Base-by-base conservation (phyloP, 1,140 invertebrate species). In the Nasonia vitripennis region DNA sequence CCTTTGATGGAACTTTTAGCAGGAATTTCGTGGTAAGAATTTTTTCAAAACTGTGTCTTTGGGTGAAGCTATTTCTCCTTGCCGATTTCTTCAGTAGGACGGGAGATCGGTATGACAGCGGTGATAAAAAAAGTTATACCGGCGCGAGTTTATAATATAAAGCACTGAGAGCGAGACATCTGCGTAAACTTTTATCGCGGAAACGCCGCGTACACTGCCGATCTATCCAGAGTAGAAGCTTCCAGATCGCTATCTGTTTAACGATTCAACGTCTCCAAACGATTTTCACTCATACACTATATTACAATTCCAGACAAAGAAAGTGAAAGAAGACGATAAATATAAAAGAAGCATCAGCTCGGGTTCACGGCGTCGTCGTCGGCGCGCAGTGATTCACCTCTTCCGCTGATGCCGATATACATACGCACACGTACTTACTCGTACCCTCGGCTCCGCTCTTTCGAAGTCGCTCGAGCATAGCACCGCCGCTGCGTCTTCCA, bases 1-100 rank as follows among this genome's bases (percentile, higher is more conserved):
- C 23, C 23, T 62, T 78, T 78, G 48, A 78, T 78, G 77, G 77
- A 78, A 31, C 51, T 78, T 78, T 37, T 2, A 31, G 23, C 77
- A 62, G 77, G 20, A 62, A 78, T 78, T 78, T 78, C 77, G 77
- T 78, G 77, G 77, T 78, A 51, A 75, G 34, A 2, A 20, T 31
- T 23, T 27, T 27, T 27, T 27, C 27, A 27, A 27, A 31, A 12
- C 23, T 71, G n/a, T 12, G 27, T 71, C n/a, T 23, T 27, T 71
- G n/a, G 41, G 41, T 31, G 27, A 71, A 71, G 27, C 31, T 71
- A 27, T 71, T 12, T 34, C 3, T 31, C n/a, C 23, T 71, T 71
- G 62, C 62, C 14, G 62, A 17, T n/a, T 67, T 67, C 11, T n/a
- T 67, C 20, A 45, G 41, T 11, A 10, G 7, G 6, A 45, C 41